These are phyloP conservation scores for Pterocles burchelli DNA, from an alignment of 2,113 vertebrate species.

Conservation along the genomic window DNA sequence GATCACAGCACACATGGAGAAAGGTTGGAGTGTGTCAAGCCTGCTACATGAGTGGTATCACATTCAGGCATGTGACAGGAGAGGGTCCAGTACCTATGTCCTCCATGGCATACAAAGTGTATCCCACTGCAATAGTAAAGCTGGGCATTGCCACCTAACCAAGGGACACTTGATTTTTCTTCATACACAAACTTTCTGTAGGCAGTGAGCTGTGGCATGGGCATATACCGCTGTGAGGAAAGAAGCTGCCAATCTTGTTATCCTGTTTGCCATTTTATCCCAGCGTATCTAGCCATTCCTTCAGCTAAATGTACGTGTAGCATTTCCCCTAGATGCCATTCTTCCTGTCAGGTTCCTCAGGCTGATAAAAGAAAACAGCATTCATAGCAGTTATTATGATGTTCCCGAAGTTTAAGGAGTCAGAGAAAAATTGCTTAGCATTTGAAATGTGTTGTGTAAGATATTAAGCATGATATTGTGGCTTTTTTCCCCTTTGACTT, in stretches of 20 bases:
- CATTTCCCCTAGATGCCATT: neutral
- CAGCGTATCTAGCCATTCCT: neutral
- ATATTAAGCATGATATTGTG: neutral
- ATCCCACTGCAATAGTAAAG: neutral
- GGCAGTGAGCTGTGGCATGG: neutral
- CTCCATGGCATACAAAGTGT: neutral
- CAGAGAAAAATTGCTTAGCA: neutral
- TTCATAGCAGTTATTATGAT: neutral
- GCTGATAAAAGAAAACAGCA: neutral
- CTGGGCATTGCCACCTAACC: neutral
- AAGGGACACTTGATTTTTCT: neutral
- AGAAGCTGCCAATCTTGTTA: neutral
- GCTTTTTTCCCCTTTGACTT: neutral
- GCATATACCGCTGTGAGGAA: neutral
- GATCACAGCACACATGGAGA: neutral
- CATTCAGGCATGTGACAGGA: neutral
- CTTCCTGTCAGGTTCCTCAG: neutral
- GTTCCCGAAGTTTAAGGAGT: neutral
- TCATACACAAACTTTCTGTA: neutral
- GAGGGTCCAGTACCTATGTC: neutral
- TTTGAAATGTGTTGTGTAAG: neutral
- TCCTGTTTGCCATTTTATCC: neutral
- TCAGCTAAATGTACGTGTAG: rapidly evolving
- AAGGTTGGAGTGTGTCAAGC: neutral
- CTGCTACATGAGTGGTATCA: neutral